These are phyloP conservation scores for Drepana arcuata DNA, from an alignment of 1,140 invertebrate genomes.

Conservation along the genomic window DNA sequence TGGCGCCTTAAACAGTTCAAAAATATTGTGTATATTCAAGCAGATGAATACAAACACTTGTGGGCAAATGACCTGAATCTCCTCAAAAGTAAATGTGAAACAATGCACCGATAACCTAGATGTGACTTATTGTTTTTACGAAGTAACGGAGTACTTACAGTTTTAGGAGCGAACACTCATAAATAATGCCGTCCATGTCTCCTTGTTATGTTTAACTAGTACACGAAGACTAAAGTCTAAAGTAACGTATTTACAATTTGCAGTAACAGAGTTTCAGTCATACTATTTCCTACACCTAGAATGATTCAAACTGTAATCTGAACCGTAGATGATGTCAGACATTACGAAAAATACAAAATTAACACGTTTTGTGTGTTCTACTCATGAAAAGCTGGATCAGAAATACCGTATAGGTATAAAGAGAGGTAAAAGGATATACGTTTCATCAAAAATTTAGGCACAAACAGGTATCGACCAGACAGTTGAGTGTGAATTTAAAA, in stretches of 20 bases:
- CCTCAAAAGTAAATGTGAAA: neutral
- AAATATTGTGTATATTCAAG: no score
- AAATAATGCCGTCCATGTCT: constrained; percentile 24
- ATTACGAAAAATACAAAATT: constrained; percentile 35
- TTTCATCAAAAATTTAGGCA: no score
- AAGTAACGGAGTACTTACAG: constrained; percentile 31
- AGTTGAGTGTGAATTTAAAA: no score
- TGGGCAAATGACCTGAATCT: neutral
- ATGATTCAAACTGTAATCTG: constrained; percentile 43
- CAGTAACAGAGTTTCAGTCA: neutral
- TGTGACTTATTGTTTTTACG: neutral
- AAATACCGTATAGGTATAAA: no score
- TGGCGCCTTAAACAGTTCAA: no score
- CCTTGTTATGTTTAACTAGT: no score
- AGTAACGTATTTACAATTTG: neutral
- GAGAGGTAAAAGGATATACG: no score
- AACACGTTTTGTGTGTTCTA: constrained; percentile 25
- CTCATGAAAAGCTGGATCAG: no score
- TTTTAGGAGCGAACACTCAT: constrained; percentile 22
- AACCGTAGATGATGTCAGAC: constrained; percentile 52
- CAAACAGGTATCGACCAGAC: no score
- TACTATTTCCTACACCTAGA: no score
- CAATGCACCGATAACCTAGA: neutral
- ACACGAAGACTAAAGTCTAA: neutral
- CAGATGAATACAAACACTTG: no score